Evolutionary conservation across 2,888 invertebrate species (phyloP), one percentile per base, ranked within the genome.

Genomic region (Hipparchia sbordonii): DNA sequence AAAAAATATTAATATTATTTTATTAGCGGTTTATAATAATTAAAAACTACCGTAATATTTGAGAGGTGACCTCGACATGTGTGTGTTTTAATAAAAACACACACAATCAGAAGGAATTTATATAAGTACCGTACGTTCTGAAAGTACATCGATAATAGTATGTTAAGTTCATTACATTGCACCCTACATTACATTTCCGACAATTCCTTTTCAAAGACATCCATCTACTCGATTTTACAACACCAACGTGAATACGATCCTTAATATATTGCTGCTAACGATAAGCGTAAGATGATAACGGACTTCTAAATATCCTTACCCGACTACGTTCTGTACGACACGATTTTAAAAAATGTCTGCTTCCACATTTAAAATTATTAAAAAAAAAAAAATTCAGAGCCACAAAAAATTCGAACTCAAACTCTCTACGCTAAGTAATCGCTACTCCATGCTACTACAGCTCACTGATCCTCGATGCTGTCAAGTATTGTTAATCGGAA

Each of bases 171-270:
- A 51, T 63, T 62, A 73, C 70, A 73, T 57, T 57, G 67, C 60
- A 59, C 46, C 68, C 67, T 69, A 71, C 48, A 59, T 63, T 71
- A 71, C 39, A 7, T 51, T 60, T 60, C 71, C 61, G 54, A 73
- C 73, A 68, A 67, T 65, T 45, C 48, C 59, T 51, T 46, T 67
- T n/a, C 52, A 70, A 69, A 73, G 54, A 68, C 62, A 60, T 54
- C 60, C 46, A 73, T 56, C 70, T 74, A 74, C 56, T 69, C 66
- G 65, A 68, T 67, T 54, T 67, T 54, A 71, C 68, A 76, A 70
- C 71, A 70, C 65, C 70, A 45, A 72, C 45, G 71, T 76, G 73
- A 76, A 73, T 74, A 76, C 74, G 69, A 48, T 75, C 67, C 74
- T 60, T 71, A 54, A 66, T 9, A 72, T 65, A 71, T 67, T 72